phyloP scores from a whole-genome alignment of 1,140 invertebrate genomes.

The Coelopa frigida region DNA sequence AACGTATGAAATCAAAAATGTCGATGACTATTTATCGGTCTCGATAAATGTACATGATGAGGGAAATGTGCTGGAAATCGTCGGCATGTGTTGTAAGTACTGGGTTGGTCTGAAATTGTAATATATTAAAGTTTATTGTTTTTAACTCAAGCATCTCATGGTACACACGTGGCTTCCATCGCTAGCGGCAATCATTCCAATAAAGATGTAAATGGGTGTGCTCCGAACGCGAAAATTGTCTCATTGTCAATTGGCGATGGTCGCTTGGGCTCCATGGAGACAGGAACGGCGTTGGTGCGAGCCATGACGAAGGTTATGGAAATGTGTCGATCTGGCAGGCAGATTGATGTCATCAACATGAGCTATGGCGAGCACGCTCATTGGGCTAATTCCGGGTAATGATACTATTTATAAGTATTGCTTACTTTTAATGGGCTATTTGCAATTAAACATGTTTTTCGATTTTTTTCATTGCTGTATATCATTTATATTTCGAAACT shows the following conservation, averaged over 20 bases:
- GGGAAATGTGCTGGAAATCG: slow-evolving; percentile 87
- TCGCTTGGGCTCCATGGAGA: slow-evolving; percentile 89
- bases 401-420: slow-evolving; percentile 23
- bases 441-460: not conserved
- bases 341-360: slow-evolving; percentile 92
- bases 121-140: slow-evolving; percentile 1
- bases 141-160: slow-evolving; percentile 71
- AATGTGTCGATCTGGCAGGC: slow-evolving; percentile 50
- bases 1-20: slow-evolving; percentile 70
- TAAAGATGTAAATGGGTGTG: slow-evolving; percentile 87
- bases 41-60: slow-evolving; percentile 90
- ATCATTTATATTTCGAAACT: too few species aligned
- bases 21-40: slow-evolving; percentile 84
- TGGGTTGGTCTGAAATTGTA: not conserved
- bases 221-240: slow-evolving; percentile 93
- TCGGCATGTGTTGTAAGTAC: slow-evolving; percentile 84
- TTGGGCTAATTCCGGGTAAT: slow-evolving; percentile 84
- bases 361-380: slow-evolving; percentile 94
- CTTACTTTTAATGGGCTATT: not conserved
- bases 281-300: slow-evolving; percentile 80
- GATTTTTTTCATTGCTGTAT: too few species aligned
- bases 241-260: slow-evolving; percentile 89
- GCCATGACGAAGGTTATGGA: slow-evolving; percentile 85
- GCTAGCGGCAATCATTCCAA: slow-evolving; percentile 86
- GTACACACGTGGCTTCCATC: slow-evolving; percentile 95